Conservation (phyloP, 2,888 invertebrate genomes). For the Heteropelma amictum region DNA sequence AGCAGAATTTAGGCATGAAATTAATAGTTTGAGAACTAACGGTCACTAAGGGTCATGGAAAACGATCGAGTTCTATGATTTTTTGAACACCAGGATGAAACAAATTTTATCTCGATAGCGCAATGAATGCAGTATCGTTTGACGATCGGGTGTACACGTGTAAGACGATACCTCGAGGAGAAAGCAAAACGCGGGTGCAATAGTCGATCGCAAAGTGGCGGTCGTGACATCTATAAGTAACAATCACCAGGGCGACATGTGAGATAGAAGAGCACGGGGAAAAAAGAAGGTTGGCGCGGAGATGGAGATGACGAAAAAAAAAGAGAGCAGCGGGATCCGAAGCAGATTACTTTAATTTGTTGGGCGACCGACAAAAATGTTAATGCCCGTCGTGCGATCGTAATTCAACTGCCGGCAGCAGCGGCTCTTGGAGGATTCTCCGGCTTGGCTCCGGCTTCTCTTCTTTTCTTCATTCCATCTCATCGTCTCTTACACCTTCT, state of each 20-base stretch:
- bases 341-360: slow-evolving; percentile 75
- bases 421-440: slow-evolving; percentile 40
- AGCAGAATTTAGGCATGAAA: slow-evolving; percentile 3
- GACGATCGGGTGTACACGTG: not conserved
- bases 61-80: not conserved
- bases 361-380: slow-evolving; percentile 73
- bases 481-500: slow-evolving; percentile 44
- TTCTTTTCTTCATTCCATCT: slow-evolving; percentile 21
- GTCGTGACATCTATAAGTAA: slow-evolving; percentile 8
- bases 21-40: not conserved
- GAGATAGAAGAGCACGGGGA: not conserved
- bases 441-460: slow-evolving; percentile 35
- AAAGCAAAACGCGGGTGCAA: not conserved
- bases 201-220: slow-evolving; percentile 3
- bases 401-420: slow-evolving; percentile 69
- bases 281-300: slow-evolving; percentile 3
- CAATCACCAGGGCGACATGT: not conserved
- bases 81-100: not conserved
- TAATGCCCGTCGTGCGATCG: slow-evolving; percentile 73
- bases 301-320: slow-evolving; percentile 9
- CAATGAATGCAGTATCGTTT: not conserved
- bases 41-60: not conserved
- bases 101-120: not conserved
- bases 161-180: not conserved
- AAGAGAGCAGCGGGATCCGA: slow-evolving; percentile 53